phyloP scores from a whole-genome alignment of 2,888 invertebrate genomes.

The Cephus runcator region DNA sequence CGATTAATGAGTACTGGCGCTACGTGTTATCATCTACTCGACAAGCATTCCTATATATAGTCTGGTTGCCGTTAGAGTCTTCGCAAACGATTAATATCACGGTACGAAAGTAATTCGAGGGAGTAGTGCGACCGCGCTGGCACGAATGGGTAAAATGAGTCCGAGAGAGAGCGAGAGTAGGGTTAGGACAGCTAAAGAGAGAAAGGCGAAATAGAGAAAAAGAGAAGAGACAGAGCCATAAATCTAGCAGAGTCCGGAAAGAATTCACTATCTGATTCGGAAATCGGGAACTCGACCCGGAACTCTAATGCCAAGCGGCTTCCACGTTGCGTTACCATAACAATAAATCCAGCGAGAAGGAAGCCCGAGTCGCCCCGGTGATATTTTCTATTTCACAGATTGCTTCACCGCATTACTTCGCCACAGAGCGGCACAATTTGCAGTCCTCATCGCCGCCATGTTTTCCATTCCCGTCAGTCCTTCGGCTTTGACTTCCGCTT shows the following conservation, averaged over 20 bases:
- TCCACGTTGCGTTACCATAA: conserved; percentile 53
- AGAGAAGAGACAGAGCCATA: conserved; percentile 22
- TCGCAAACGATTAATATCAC: neutral
- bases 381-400: conserved; percentile 44
- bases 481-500: neutral
- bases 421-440: conserved; percentile 17
- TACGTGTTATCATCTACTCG: too few relatives aligned
- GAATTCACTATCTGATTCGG: conserved; percentile 48
- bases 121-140: neutral
- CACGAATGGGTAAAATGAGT: too few relatives aligned
- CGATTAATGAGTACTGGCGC: too few relatives aligned
- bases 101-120: neutral
- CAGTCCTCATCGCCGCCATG: conserved; percentile 11
- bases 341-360: conserved; percentile 46
- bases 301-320: conserved; percentile 48
- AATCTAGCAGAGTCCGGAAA: conserved; percentile 39
- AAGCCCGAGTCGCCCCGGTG: conserved; percentile 29
- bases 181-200: neutral
- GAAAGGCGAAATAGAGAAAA: neutral
- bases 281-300: conserved; percentile 49
- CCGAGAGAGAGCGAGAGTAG: neutral
- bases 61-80: too few relatives aligned
- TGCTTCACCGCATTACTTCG: conserved; percentile 34
- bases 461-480: conserved; percentile 12
- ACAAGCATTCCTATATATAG: too few relatives aligned